Evolutionary conservation across 2,888 invertebrate species (phyloP), one percentile per base, ranked within the genome.

Genomic region (Lithophane leautieri): DNA sequence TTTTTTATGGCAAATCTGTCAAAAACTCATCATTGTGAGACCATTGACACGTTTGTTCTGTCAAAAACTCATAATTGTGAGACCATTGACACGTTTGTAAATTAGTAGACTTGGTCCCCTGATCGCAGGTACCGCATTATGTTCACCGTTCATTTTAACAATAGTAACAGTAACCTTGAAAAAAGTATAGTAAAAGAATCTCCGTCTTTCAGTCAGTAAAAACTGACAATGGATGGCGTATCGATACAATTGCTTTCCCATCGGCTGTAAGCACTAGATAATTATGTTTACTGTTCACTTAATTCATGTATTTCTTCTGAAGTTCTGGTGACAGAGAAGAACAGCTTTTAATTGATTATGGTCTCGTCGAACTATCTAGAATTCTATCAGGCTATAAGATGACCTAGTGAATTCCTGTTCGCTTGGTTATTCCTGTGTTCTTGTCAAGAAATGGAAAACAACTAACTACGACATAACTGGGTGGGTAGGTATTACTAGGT

Each of bases 71-170:
- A n/a, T n/a, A n/a, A n/a, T n/a, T n/a, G n/a, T n/a, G n/a, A n/a
- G n/a, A n/a, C n/a, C n/a, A n/a, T n/a, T n/a, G n/a, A n/a, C n/a
- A n/a, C n/a, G n/a, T n/a, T n/a, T n/a, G n/a, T n/a, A n/a, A n/a
- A n/a, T n/a, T n/a, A n/a, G n/a, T n/a, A n/a, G n/a, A n/a, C n/a
- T n/a, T n/a, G n/a, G n/a, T n/a, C n/a, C n/a, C n/a, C n/a, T n/a
- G n/a, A 65, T 78, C 69, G 28, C 40, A 66, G 78, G 60, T 68
- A 69, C 19, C 52, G 16, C 63, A 28, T 56, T 28, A 56, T 44
- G n/a, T 34, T 52, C 62, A 68, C 80, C 84, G 84, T 81, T 81
- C 74, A 44, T 58, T 73, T 60, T 34, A 65, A 83, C 84, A 83
- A 79, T 79, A 68, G 62, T 22, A 81, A 73, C 69, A 70, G 81